phyloP scores from a whole-genome alignment of 2,113 vertebrate species.

The Siphamia tubifer region DNA sequence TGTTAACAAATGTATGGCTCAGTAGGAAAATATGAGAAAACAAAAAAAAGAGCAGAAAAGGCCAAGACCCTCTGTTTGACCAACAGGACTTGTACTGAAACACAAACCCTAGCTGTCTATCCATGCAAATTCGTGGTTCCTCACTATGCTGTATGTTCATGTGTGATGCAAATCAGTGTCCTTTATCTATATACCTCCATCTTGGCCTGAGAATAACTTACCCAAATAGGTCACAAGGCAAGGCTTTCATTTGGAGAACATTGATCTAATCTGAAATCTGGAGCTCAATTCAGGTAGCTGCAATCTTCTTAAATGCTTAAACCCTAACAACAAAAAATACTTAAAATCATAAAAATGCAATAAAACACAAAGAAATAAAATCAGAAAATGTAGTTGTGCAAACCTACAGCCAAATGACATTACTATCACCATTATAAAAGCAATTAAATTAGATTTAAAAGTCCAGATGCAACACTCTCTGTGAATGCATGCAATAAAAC shows the following conservation, averaged over 20 bases:
- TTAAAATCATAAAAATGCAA: conserved; percentile 54
- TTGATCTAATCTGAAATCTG: conserved; percentile 31
- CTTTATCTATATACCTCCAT: conserved; percentile 28
- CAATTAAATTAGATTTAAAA: conserved; percentile 69
- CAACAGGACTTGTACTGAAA: conserved; percentile 17
- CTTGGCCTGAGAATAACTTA: conserved; percentile 66
- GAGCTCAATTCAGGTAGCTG: conserved; percentile 49
- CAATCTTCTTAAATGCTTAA: conserved; percentile 48
- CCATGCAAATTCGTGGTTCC: conserved; percentile 25
- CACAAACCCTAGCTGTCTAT: conserved; percentile 9
- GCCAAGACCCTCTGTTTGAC: conserved; percentile 2
- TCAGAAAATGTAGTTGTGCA: conserved; percentile 65
- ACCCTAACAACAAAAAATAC: conserved; percentile 11
- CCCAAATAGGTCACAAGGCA: conserved; percentile 69
- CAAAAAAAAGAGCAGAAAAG: conserved; percentile 8
- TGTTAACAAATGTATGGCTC: conserved; percentile 55
- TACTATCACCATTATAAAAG: conserved; percentile 66
- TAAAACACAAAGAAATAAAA: conserved; percentile 47
- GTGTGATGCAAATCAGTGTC: neutral
- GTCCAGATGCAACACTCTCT: conserved; percentile 64
- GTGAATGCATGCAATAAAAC: conserved; percentile 74
- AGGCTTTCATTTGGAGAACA: conserved; percentile 53
- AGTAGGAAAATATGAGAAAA: conserved; percentile 31
- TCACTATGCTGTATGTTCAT: neutral
- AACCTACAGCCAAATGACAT: conserved; percentile 70